phyloP scores from a whole-genome alignment of 1,140 invertebrate genomes.

The Cotesia chilonis region DNA sequence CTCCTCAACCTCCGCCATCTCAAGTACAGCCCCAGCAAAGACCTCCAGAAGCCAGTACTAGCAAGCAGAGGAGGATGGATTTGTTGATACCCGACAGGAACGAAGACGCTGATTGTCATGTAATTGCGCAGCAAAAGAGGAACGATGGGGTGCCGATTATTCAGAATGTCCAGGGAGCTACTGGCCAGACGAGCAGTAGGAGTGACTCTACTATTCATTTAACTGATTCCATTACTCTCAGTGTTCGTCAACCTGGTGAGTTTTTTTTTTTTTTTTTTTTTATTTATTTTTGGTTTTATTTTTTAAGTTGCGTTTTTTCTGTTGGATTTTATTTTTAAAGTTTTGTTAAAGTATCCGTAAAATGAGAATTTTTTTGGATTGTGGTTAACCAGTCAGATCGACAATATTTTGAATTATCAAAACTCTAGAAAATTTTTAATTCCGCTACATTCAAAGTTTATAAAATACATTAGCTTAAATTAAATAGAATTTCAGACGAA shows the following conservation, averaged over 20 bases:
- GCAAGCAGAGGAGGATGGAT: constrained; percentile 66
- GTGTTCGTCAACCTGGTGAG: constrained; percentile 67
- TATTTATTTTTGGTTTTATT: constrained; percentile 18
- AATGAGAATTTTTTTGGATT: background rate
- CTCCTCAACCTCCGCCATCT: constrained; percentile 32
- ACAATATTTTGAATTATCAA: too few species aligned
- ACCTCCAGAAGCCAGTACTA: constrained; percentile 40
- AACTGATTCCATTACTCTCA: constrained; percentile 73
- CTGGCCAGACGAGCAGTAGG: constrained; percentile 57
- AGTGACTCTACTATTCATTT: constrained; percentile 70
- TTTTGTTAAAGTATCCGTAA: constrained; percentile 23
- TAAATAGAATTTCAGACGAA: too few species aligned
- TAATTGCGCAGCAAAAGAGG: constrained; percentile 77
- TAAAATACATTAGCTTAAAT: too few species aligned
- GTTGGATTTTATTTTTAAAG: constrained; percentile 22
- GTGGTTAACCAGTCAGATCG: too few species aligned
- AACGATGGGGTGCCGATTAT: constrained; percentile 77
- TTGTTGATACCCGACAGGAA: constrained; percentile 69
- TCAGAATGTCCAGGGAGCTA: constrained; percentile 74
- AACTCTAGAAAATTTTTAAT: too few species aligned
- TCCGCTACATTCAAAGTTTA: too few species aligned
- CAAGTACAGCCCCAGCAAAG: constrained; percentile 40
- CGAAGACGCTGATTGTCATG: constrained; percentile 71
- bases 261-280: background rate
- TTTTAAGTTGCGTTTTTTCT: constrained; percentile 7